Percentiles rank a stretch among this genome's conserved stretches.
Evolutionary conservation across 2,113 vertebrate genomes (phyloP).

Genomic region (Nesogale talazaci): DNA sequence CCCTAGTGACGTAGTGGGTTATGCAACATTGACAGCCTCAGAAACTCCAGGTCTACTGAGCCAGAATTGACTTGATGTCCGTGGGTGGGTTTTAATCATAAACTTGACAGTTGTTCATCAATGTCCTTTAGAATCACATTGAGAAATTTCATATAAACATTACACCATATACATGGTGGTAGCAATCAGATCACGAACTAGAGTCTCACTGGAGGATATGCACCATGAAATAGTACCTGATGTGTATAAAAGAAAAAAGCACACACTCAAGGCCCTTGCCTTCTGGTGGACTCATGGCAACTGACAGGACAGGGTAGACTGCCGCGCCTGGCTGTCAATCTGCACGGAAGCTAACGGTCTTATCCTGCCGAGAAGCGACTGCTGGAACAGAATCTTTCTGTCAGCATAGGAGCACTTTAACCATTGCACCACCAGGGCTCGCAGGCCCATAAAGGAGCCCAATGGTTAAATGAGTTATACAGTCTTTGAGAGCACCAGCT

Average conservation of each 20-base stretch:
- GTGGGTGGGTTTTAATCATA: not conserved
- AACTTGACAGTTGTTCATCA: conserved; percentile 9
- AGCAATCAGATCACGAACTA: conserved; percentile 24
- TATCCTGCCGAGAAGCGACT: too few relatives aligned
- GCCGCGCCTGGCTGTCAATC: not conserved
- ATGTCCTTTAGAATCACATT: conserved; percentile 3
- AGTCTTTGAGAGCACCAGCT: not conserved
- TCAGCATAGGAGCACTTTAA: not conserved
- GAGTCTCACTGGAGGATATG: not conserved
- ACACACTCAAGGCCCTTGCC: too few relatives aligned
- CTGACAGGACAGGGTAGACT: not conserved
- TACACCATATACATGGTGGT: not conserved
- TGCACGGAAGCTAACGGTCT: not conserved
- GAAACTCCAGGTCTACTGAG: too few relatives aligned
- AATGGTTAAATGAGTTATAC: not conserved
- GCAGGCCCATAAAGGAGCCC: not conserved
- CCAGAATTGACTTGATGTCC: too few relatives aligned
- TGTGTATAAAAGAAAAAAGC: not conserved
- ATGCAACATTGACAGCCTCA: too few relatives aligned
- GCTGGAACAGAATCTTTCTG: not conserved
- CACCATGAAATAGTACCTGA: not conserved
- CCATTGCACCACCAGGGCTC: not conserved
- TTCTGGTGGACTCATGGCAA: not conserved
- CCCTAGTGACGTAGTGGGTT: too few relatives aligned
- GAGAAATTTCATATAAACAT: not conserved